Percentiles rank a stretch among this genome's conserved stretches.
Evolutionary conservation across 2,888 invertebrate genomes (phyloP).

Genomic region (Celastrina argiolus): DNA sequence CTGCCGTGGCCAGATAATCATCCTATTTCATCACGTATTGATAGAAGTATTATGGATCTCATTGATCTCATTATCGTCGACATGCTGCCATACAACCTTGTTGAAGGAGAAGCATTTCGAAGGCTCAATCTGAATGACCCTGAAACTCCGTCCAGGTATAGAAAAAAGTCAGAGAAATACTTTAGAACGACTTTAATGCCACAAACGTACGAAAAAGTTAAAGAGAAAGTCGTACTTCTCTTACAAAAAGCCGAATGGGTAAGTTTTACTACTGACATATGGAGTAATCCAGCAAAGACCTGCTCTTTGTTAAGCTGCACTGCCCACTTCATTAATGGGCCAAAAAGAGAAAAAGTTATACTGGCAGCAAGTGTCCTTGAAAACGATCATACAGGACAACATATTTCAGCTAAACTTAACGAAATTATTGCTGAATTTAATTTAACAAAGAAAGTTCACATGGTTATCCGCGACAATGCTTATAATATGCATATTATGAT

Average conservation of each 20-base stretch:
- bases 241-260: constrained; percentile 14
- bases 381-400: constrained; percentile 6
- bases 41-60: neutral
- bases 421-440: constrained; percentile 16
- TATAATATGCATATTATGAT: constrained; percentile 16
- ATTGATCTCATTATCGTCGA: too few species aligned
- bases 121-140: too few species aligned
- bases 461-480: constrained; percentile 16
- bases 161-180: too few species aligned
- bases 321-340: too few species aligned
- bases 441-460: constrained; percentile 10
- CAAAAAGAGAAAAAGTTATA: neutral
- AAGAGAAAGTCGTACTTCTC: neutral
- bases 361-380: constrained; percentile 6
- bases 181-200: too few species aligned
- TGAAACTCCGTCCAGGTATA: too few species aligned
- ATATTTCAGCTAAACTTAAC: neutral
- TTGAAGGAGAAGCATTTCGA: too few species aligned
- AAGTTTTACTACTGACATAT: constrained; percentile 12
- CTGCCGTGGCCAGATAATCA: constrained; percentile 13
- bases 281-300: constrained; percentile 10
- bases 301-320: too few species aligned
- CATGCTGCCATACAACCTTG: too few species aligned
- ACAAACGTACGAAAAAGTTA: too few species aligned
- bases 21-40: constrained; percentile 14